Evolutionary conservation across 2,888 invertebrate genomes (phyloP).

Genomic region (Cyclophora albipunctata): DNA sequence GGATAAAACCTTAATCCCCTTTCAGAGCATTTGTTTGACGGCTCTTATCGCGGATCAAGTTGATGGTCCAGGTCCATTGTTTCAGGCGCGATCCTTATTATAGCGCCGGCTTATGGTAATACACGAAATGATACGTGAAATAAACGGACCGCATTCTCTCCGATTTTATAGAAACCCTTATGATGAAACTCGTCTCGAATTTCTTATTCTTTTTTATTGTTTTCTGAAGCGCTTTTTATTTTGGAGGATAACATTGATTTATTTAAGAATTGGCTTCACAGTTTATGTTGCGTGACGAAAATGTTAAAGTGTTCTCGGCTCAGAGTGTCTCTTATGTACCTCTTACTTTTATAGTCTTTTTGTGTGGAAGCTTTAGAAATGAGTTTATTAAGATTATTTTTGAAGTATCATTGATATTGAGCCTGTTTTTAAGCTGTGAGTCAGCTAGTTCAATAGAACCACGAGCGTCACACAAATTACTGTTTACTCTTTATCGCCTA

Average conservation of each 20-base stretch:
- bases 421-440: too few relatives aligned
- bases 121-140: constrained; percentile 20
- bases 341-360: too few relatives aligned
- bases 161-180: constrained; percentile 19
- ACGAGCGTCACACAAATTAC: too few relatives aligned
- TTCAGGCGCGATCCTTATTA: constrained; percentile 10
- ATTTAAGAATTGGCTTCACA: too few relatives aligned
- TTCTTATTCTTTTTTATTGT: constrained; percentile 16
- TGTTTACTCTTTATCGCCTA: too few relatives aligned
- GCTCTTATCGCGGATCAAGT: constrained; percentile 26
- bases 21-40: constrained; percentile 27
- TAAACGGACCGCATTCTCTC: constrained; percentile 19
- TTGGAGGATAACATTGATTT: not conserved
- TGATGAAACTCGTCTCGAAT: constrained; percentile 11
- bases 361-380: too few relatives aligned
- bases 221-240: constrained; percentile 5
- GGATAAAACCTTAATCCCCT: constrained; percentile 24
- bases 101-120: constrained; percentile 20
- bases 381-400: too few relatives aligned
- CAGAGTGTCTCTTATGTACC: too few relatives aligned
- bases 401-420: too few relatives aligned
- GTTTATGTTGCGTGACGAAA: too few relatives aligned
- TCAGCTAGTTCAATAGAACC: too few relatives aligned
- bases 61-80: constrained; percentile 20
- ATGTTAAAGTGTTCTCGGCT: too few relatives aligned